phyloP scores from a whole-genome alignment of 1,140 invertebrate species.

The Delia radicum region DNA sequence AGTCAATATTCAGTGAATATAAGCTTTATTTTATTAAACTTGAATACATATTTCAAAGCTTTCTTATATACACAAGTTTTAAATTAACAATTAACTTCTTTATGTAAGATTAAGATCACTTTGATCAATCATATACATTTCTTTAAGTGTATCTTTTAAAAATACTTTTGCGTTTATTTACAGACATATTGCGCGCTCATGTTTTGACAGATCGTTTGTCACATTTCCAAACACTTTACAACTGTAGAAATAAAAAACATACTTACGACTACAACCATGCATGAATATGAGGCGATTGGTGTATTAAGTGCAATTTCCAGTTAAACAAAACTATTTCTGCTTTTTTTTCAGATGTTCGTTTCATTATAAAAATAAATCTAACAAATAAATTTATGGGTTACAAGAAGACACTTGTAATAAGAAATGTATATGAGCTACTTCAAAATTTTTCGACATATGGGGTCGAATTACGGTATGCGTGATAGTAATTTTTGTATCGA shows the following conservation, averaged over 20 bases:
- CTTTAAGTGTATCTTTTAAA: background rate
- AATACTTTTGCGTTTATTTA: background rate
- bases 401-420: background rate
- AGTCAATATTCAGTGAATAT: no score
- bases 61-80: no score
- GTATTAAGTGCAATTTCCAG: background rate
- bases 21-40: no score
- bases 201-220: slow-evolving; percentile 3
- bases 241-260: background rate
- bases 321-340: background rate
- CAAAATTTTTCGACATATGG: no score
- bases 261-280: no score
- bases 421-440: background rate
- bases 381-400: background rate
- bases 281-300: background rate
- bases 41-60: no score
- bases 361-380: background rate
- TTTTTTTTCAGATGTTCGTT: background rate
- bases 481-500: background rate
- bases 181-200: background rate
- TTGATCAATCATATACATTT: no score
- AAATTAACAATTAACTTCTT: no score
- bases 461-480: no score
- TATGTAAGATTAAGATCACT: no score
- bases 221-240: background rate